A percentile compares a stretch with the other conserved stretches of the same genome.
These are phyloP conservation scores for Plecturocebus donacophilus DNA, from an alignment of 2,113 vertebrate genomes.

Conservation along the genomic window DNA sequence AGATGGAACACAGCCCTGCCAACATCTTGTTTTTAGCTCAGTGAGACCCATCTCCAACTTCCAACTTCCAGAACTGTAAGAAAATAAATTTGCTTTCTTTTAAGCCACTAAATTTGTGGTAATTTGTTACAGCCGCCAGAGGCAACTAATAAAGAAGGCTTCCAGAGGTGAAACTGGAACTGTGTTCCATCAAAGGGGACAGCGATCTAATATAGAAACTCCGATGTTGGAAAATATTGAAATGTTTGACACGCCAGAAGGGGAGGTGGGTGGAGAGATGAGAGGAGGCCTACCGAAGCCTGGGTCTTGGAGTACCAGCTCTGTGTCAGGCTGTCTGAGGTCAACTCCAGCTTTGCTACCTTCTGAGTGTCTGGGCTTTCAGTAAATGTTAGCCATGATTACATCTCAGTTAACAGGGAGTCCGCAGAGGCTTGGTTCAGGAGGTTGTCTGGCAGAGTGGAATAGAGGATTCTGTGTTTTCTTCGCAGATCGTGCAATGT, in stretches of 20 bases:
- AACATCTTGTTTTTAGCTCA: neutral
- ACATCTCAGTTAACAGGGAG: neutral
- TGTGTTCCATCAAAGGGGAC: neutral
- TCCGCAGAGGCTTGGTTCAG: neutral
- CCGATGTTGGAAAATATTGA: neutral
- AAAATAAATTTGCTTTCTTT: neutral
- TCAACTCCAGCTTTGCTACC: neutral
- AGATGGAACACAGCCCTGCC: neutral
- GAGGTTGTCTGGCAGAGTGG: neutral
- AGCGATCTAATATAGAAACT: neutral
- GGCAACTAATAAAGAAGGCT: neutral
- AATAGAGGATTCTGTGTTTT: neutral
- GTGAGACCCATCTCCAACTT: neutral
- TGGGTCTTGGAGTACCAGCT: neutral
- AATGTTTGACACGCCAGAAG: neutral
- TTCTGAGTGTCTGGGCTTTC: neutral
- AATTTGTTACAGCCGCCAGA: neutral
- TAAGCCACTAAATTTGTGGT: neutral
- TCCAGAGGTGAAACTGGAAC: too few species aligned
- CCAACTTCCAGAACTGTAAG: neutral
- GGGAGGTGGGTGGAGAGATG: fast-evolving
- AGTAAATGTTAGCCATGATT: fast-evolving
- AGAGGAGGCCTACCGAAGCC: neutral
- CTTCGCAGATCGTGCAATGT: neutral
- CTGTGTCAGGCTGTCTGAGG: fast-evolving